A percentile compares a stretch with the other conserved stretches of the same genome.
phyloP scores from a whole-genome alignment of 2,113 vertebrate genomes.

The Scortum barcoo region DNA sequence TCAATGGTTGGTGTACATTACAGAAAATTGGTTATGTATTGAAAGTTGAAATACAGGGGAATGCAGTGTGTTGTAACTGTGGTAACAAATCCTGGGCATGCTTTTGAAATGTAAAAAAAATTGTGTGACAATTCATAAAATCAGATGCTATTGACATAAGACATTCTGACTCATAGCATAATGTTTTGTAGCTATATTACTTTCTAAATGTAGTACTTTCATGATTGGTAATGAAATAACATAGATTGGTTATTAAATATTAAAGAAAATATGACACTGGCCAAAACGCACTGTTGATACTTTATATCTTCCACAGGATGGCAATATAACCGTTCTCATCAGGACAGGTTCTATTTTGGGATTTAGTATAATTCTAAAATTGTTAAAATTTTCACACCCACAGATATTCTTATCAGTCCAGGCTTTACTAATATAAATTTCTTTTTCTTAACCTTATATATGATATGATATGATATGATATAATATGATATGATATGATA shows the following conservation, averaged over 20 bases:
- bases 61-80: not conserved
- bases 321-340: not conserved
- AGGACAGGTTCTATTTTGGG: not conserved
- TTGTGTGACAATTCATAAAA: not conserved
- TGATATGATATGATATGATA: no score
- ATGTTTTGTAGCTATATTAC: not conserved
- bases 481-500: no score
- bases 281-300: not conserved
- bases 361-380: not conserved
- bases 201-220: not conserved
- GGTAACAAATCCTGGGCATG: not conserved
- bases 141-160: not conserved
- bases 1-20: constrained; percentile 87
- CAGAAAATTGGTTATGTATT: no score
- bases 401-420: no score
- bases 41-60: not conserved
- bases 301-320: not conserved
- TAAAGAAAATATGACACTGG: not conserved
- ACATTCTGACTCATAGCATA: not conserved
- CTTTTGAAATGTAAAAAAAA: constrained; percentile 10
- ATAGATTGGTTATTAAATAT: not conserved
- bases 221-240: not conserved
- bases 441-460: no score
- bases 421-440: no score
- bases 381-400: not conserved